These are phyloP conservation scores for Nephila pilipes DNA, from an alignment of 1,140 invertebrate genomes.

Conservation along the genomic window DNA sequence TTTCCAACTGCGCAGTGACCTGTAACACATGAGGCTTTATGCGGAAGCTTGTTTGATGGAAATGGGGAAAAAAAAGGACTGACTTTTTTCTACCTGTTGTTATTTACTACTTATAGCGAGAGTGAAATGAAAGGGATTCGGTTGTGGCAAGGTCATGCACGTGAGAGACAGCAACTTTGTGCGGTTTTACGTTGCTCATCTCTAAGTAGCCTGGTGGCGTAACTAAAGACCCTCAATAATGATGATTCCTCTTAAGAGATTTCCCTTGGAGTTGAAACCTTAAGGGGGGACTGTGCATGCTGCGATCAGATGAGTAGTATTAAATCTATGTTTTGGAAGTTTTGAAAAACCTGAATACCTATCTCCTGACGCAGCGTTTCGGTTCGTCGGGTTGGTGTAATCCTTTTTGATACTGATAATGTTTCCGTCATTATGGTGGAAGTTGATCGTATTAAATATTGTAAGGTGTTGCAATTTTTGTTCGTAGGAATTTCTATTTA, in stretches of 20 bases:
- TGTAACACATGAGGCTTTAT: conserved; percentile 13
- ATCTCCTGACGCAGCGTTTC: neutral
- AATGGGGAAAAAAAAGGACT: neutral
- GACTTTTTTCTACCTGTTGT: neutral
- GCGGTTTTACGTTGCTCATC: neutral
- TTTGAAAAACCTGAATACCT: neutral
- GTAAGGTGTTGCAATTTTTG: too few species aligned
- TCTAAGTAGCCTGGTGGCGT: neutral
- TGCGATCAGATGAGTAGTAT: neutral
- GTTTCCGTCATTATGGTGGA: neutral
- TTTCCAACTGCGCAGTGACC: conserved; percentile 16
- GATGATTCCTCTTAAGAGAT: neutral
- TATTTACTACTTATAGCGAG: conserved; percentile 5
- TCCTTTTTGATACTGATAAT: neutral
- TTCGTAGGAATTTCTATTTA: too few species aligned
- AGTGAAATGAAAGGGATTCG: neutral
- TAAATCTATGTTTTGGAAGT: neutral
- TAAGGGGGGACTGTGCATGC: too few species aligned
- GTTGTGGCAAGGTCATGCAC: neutral
- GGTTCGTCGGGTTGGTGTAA: neutral
- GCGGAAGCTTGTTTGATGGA: neutral
- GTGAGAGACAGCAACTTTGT: neutral
- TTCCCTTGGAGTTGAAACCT: neutral
- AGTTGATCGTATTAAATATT: neutral
- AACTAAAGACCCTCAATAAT: neutral